Base-by-base conservation (phyloP, 2,888 invertebrate species). In the Amblyjoppa proteus region DNA sequence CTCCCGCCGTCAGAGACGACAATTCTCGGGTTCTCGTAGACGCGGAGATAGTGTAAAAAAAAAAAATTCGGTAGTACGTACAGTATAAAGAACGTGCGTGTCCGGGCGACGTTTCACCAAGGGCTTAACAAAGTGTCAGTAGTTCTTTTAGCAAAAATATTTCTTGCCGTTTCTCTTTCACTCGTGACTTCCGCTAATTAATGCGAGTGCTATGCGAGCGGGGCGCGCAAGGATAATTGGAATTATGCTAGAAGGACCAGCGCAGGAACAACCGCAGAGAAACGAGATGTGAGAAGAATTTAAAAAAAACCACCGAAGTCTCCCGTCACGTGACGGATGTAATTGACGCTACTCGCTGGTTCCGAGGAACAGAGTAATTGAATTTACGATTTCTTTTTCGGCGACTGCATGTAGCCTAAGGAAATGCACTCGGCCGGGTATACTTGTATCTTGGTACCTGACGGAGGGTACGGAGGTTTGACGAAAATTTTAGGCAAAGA, bases 231-330 rank as follows among this genome's bases (percentile, higher is more conserved):
- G 87, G 91, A 92, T 93, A 93, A 93, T 93, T 93, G 91, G 90
- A 93, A 93, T 93, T 93, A 93, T 92, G 92, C 91, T 91, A 91
- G 88, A 89, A 90, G 88, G 91, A 88, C 88, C 87, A 87, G 87
- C 87, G 89, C 87, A 88, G 88, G 88, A 87, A 69, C 88, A 79
- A 77, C 84, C 84, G 85, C 88, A 88, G 81, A 75, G 74, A 73
- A 80, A 34, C 38, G 80, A 56, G 66, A 74, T 69, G 73, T n/a
- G 85, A 81, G 81, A 80, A 86, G 87, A 89, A 87, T 49, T 11
- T 5, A 16, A 73, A 84, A 71, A 64, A 16, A 34, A 34, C 16
- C 64, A 31, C 64, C 51, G 13, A 13, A 64, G 64, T 64, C 64
- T 34, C 64, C n/a, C 53, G 68, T 68, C 77, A 91, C 90, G 91